Conservation (phyloP, 1,140 invertebrate genomes). For the Solenopsis fugax region DNA sequence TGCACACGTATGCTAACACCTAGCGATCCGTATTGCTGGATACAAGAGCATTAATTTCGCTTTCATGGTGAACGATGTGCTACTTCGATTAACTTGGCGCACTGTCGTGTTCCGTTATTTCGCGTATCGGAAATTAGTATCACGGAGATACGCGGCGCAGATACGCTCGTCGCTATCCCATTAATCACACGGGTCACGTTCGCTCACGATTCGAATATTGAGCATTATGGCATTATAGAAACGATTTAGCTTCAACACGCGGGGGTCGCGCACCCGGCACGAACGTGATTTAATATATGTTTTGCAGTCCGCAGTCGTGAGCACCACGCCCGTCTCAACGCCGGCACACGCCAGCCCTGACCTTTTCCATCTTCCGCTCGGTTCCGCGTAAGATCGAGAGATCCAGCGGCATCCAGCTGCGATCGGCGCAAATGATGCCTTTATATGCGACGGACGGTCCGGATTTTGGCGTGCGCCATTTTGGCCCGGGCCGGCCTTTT, state of each 20-base stretch:
- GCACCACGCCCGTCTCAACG: slow-evolving; percentile 70
- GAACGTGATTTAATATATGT: slow-evolving; percentile 74
- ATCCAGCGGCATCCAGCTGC: slow-evolving; percentile 51
- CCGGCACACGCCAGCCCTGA: slow-evolving; percentile 77
- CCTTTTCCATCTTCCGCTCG: slow-evolving; percentile 66
- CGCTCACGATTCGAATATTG: slow-evolving; percentile 21
- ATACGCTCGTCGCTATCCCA: slow-evolving; percentile 24
- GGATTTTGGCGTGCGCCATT: slow-evolving; percentile 34
- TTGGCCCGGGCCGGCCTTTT: slow-evolving; percentile 3
- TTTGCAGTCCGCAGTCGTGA: slow-evolving; percentile 62
- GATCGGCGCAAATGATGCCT: slow-evolving; percentile 57
- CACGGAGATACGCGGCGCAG: neutral
- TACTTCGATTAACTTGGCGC: slow-evolving; percentile 17
- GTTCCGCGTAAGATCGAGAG: slow-evolving; percentile 59
- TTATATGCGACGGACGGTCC: slow-evolving; percentile 23
- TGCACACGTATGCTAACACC: neutral
- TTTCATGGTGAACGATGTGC: neutral
- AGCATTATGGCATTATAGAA: slow-evolving; percentile 35
- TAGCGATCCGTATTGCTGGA: neutral
- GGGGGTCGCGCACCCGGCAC: slow-evolving; percentile 65
- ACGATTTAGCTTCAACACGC: slow-evolving; percentile 63
- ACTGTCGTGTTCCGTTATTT: slow-evolving; percentile 30
- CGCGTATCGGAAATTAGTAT: slow-evolving; percentile 51
- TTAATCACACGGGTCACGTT: slow-evolving; percentile 37
- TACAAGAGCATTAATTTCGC: neutral